These are phyloP conservation scores for Reticulitermes speratus DNA, from an alignment of 1,140 invertebrate species.

Conservation along the genomic window DNA sequence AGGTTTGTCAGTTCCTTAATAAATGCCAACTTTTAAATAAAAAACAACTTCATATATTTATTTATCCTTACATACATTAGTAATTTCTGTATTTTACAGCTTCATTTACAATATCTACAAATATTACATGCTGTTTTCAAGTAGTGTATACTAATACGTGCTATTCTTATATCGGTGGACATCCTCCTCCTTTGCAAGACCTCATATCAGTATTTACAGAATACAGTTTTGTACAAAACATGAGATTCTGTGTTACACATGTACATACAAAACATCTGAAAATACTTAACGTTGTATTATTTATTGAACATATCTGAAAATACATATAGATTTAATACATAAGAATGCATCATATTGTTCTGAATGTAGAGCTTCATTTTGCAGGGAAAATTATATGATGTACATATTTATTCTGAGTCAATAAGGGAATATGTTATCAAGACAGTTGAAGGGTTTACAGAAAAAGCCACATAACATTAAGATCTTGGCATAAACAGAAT, in stretches of 20 bases:
- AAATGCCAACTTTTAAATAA: background rate
- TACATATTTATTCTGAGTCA: background rate
- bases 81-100: constrained; percentile 21
- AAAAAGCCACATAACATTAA: too few relatives aligned
- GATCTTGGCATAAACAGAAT: too few relatives aligned
- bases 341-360: background rate
- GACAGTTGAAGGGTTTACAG: too few relatives aligned
- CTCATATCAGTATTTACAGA: background rate
- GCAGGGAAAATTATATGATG: background rate
- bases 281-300: too few relatives aligned
- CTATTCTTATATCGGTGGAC: background rate
- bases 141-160: background rate
- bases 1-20: background rate
- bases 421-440: too few relatives aligned
- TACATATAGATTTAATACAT: background rate
- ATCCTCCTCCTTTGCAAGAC: background rate
- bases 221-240: background rate
- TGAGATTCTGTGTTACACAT: background rate
- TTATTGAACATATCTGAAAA: too few relatives aligned
- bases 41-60: background rate
- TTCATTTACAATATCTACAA: constrained; percentile 26
- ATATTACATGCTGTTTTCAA: background rate
- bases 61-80: background rate
- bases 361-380: background rate
- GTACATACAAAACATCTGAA: background rate